These are phyloP conservation scores for Lepus oiostolus DNA, from an alignment of 2,797 vertebrate genomes.

Conservation along the genomic window DNA sequence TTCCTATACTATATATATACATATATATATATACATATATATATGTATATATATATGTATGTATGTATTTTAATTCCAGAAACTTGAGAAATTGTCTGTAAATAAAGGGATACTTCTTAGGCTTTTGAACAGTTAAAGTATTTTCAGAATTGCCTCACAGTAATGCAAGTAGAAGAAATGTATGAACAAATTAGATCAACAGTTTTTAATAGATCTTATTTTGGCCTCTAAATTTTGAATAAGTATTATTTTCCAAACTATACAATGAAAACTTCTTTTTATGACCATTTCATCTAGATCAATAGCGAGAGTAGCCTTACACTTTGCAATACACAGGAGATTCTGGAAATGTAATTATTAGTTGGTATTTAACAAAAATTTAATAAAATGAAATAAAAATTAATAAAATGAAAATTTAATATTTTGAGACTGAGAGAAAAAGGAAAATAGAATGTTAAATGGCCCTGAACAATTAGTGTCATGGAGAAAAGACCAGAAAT, in stretches of 20 bases:
- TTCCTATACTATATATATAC: background rate
- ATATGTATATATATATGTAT: no score
- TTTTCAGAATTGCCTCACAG: background rate
- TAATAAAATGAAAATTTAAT: no score
- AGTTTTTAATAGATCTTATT: background rate
- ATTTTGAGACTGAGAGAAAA: background rate
- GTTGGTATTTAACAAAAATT: background rate
- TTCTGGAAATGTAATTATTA: background rate
- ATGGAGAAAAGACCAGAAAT: background rate
- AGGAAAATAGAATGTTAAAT: background rate
- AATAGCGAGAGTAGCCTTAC: background rate
- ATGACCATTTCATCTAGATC: background rate
- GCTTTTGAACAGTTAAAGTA: background rate
- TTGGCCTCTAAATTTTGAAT: constrained; percentile 26
- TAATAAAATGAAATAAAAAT: no score
- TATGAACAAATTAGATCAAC: background rate
- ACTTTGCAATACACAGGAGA: background rate
- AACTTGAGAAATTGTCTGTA: background rate
- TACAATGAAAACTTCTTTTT: background rate
- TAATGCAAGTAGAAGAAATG: background rate
- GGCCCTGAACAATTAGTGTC: background rate
- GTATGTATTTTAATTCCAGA: background rate
- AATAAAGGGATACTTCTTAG: background rate
- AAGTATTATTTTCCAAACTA: background rate
- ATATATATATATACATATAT: no score